Percentiles rank a stretch among this genome's conserved stretches.
phyloP scores from a whole-genome alignment of 2,113 vertebrate species.

The Aldabrachelys gigantea region DNA sequence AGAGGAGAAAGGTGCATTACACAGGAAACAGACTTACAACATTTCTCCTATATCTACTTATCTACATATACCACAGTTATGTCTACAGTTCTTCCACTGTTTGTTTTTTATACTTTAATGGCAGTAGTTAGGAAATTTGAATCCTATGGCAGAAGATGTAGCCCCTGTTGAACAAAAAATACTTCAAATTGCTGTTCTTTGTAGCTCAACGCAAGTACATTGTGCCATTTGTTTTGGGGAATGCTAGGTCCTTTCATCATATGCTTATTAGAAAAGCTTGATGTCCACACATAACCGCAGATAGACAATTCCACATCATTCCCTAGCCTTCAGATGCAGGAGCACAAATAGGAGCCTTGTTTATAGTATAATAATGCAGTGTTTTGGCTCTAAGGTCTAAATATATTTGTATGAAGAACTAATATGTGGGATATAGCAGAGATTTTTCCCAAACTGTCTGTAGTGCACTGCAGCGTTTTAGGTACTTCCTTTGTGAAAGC shows the following conservation, averaged over 20 bases:
- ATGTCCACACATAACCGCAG: background rate
- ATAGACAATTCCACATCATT: background rate
- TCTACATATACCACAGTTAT: background rate
- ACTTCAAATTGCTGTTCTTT: background rate
- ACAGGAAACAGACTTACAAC: background rate
- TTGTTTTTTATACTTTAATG: background rate
- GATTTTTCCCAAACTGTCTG: background rate
- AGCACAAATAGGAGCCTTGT: slow-evolving; percentile 8
- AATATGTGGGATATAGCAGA: background rate
- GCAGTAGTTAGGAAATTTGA: background rate
- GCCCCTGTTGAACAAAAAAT: background rate
- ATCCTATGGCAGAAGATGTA: background rate
- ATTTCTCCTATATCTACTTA: background rate
- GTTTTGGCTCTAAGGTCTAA: slow-evolving; percentile 1
- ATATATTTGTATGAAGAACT: slow-evolving; percentile 19
- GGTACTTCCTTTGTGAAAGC: background rate
- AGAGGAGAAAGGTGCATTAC: background rate
- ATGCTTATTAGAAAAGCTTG: background rate
- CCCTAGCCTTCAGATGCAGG: background rate
- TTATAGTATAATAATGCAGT: slow-evolving; percentile 11
- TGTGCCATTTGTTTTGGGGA: background rate
- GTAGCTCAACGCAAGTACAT: background rate
- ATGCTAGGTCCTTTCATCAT: background rate
- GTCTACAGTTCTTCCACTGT: background rate
- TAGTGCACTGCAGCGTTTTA: background rate